Percentiles rank a stretch among this genome's conserved stretches.
phyloP scores from a whole-genome alignment of 2,888 invertebrate species.

The Tipula lateralis region DNA sequence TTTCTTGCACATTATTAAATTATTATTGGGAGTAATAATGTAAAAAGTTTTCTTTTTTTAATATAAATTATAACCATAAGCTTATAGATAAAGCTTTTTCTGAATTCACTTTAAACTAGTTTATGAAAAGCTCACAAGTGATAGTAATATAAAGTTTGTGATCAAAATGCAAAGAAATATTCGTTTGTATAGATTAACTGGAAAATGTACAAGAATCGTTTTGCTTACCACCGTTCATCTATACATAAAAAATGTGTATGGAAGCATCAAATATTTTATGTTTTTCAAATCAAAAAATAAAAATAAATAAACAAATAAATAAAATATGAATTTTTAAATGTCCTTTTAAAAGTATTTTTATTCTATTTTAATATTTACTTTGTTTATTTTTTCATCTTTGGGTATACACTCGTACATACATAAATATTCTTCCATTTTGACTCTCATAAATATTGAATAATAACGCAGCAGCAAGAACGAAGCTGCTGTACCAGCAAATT shows the following conservation, averaged over 20 bases:
- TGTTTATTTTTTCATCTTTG: background rate
- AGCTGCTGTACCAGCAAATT: background rate
- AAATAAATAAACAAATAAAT: background rate
- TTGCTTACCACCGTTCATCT: no score
- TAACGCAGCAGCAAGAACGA: background rate
- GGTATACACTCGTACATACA: background rate
- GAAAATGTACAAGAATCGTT: background rate
- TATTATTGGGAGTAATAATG: no score
- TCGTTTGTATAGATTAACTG: background rate
- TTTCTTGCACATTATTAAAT: no score
- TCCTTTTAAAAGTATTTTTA: slow-evolving; percentile 1
- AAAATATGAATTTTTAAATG: background rate
- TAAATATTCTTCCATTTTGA: background rate
- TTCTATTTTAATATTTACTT: slow-evolving; percentile 19
- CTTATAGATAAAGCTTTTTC: no score
- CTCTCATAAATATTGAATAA: slow-evolving; percentile 19
- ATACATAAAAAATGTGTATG: no score
- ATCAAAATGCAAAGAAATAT: background rate
- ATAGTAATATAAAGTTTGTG: background rate
- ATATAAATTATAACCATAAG: no score
- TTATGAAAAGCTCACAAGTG: background rate
- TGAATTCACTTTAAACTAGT: background rate
- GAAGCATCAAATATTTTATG: background rate
- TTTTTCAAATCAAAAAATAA: background rate
- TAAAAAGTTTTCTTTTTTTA: no score